Evolutionary conservation across 2,113 vertebrate genomes (phyloP).

Genomic region (Melospiza melodia): DNA sequence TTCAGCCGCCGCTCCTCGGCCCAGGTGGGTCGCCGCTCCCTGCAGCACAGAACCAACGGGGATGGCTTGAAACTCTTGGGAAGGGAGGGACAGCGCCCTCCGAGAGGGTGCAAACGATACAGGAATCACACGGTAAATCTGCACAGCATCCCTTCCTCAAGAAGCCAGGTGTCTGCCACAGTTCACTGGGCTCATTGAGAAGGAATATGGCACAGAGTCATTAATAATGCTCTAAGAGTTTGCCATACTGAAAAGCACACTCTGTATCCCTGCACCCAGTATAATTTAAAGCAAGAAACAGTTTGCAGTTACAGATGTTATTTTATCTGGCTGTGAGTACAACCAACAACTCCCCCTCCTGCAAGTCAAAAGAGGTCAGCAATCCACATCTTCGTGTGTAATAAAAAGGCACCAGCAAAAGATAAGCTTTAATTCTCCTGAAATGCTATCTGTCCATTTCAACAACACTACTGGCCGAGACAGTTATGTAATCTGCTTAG

Average conservation of each 20-base stretch:
- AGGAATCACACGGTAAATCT: background rate
- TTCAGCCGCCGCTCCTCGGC: slow-evolving; percentile 95
- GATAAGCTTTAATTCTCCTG: background rate
- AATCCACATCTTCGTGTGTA: background rate
- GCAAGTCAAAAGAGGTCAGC: background rate
- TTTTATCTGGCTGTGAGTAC: background rate
- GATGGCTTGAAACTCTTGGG: background rate
- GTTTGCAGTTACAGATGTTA: background rate
- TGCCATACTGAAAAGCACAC: background rate
- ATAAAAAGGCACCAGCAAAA: background rate
- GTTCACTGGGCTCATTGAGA: background rate
- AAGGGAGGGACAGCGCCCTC: background rate
- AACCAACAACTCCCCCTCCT: background rate
- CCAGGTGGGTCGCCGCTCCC: slow-evolving; percentile 95
- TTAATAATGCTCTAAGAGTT: background rate
- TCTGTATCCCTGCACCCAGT: background rate
- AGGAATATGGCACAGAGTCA: background rate
- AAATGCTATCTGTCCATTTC: background rate
- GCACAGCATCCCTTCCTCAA: background rate
- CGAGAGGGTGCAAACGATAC: too few relatives aligned
- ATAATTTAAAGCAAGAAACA: background rate
- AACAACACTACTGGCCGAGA: background rate
- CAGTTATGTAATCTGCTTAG: background rate
- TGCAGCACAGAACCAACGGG: slow-evolving; percentile 45
- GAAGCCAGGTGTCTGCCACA: background rate